Percentiles rank a stretch among this genome's conserved stretches.
Evolutionary conservation across 2,888 invertebrate genomes (phyloP).

Genomic region (Drosophila mulleri): DNA sequence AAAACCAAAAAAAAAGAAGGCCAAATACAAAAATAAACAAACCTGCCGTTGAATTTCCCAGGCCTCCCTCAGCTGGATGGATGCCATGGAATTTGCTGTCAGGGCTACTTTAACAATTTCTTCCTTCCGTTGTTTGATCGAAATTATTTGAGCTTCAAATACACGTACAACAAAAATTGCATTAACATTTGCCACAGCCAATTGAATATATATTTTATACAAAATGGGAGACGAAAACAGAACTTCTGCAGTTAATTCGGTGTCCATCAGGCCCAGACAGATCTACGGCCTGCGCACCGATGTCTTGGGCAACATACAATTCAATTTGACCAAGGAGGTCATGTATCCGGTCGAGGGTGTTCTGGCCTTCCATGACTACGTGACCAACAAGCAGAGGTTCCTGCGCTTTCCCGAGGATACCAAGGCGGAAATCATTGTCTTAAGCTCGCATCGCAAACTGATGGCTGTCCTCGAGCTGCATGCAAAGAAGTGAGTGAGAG

Average conservation of each 20-base stretch:
- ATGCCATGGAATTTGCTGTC: constrained; percentile 77
- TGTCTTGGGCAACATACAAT: constrained; percentile 90
- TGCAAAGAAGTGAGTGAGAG: constrained; percentile 74
- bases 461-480: constrained; percentile 82
- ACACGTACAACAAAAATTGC: constrained; percentile 33
- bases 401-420: constrained; percentile 85
- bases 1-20: constrained; percentile 1
- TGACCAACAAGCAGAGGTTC: constrained; percentile 90
- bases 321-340: constrained; percentile 90
- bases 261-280: constrained; percentile 82
- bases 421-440: constrained; percentile 77
- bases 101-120: constrained; percentile 51
- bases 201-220: constrained; percentile 34
- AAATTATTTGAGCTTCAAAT: constrained; percentile 45
- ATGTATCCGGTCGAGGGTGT: constrained; percentile 93
- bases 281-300: constrained; percentile 84
- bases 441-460: constrained; percentile 82
- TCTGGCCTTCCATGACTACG: constrained; percentile 90
- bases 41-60: constrained; percentile 15
- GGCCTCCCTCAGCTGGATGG: constrained; percentile 27
- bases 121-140: constrained; percentile 66
- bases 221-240: constrained; percentile 65
- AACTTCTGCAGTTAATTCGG: constrained; percentile 43
- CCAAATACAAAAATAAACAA: constrained; percentile 3
- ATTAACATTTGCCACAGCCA: constrained; percentile 4